Conservation (phyloP, 2,113 vertebrate species). For the Nothobranchius kuhntae region DNA sequence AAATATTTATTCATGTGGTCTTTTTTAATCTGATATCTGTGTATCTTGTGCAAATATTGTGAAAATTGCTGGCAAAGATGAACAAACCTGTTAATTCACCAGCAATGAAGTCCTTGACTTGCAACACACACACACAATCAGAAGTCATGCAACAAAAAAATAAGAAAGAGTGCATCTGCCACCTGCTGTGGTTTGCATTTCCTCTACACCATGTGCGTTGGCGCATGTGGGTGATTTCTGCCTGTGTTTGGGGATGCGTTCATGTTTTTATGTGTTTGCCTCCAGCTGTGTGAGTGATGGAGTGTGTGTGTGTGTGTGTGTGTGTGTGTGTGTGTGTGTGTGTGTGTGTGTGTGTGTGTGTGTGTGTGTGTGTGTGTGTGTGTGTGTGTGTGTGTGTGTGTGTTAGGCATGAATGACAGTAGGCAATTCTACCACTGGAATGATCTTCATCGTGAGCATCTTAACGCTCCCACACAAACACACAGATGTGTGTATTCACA, state of each 20-base stretch:
- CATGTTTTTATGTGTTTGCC: constrained; percentile 30
- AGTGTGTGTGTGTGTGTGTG: constrained; percentile 6
- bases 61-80: constrained; percentile 6
- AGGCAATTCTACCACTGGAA: constrained; percentile 68
- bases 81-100: constrained; percentile 44
- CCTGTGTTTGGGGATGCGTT: constrained; percentile 20
- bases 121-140: neutral
- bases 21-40: neutral
- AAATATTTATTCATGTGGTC: constrained; percentile 3
- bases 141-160: neutral
- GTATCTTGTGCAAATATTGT: constrained; percentile 1
- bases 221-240: constrained; percentile 28
- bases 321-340: constrained; percentile 15
- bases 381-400: constrained; percentile 5
- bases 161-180: constrained; percentile 21
- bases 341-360: constrained; percentile 9
- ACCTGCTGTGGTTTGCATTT: constrained; percentile 50
- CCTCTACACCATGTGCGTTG: constrained; percentile 32
- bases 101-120: constrained; percentile 50
- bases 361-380: constrained; percentile 11
- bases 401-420: constrained; percentile 63
- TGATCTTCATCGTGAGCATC: constrained; percentile 67
- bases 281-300: constrained; percentile 44
- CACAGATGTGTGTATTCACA: constrained; percentile 9
- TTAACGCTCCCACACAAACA: constrained; percentile 33